These are phyloP conservation scores for Caenorhabditis elegans DNA, from an alignment of 1,140 invertebrate genomes.

Conservation along the genomic window WBcel235 BX284606.5:16024501-16025000, in stretches of 20 bases:
- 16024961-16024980: neutral
- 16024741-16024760: neutral
- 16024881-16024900: neutral
- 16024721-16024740: neutral
- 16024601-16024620: neutral
- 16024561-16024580: too few species aligned
- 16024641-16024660: neutral
- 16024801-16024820: too few species aligned
- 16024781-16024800: neutral
- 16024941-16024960: neutral
- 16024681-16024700: neutral
- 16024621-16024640: neutral
- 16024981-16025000: neutral
- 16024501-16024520: too few species aligned
- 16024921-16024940: neutral
- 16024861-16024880: constrained; percentile 22
- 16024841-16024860: neutral
- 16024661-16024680: neutral
- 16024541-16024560: too few species aligned
- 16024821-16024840: constrained; percentile 11
- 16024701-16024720: neutral
- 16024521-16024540: too few species aligned
- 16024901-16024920: neutral
- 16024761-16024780: neutral
- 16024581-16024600: neutral